Conservation (phyloP, 2,113 vertebrate genomes). For the Gymnogyps californianus region DNA sequence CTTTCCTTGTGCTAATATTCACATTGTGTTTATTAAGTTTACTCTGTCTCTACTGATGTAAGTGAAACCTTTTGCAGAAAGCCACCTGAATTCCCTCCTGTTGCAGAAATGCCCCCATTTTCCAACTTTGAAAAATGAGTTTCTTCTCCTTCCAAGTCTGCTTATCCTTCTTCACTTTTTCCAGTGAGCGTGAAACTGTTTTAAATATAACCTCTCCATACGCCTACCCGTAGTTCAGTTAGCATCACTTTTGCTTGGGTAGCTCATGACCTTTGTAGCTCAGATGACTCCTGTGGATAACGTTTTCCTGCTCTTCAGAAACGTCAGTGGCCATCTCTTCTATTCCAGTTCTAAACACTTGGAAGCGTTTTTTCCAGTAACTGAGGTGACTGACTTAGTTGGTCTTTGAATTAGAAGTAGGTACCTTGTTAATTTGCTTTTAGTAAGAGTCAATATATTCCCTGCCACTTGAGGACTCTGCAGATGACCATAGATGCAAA, state of each 20-base stretch:
- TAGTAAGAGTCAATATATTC: neutral
- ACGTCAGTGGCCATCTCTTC: neutral
- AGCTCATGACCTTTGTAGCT: neutral
- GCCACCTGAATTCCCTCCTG: neutral
- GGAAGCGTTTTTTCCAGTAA: neutral
- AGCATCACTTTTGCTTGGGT: neutral
- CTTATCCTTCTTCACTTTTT: neutral
- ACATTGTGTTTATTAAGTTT: neutral
- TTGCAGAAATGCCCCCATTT: neutral
- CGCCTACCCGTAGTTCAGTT: neutral
- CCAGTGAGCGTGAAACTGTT: neutral
- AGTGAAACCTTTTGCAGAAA: neutral
- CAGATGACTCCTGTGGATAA: neutral
- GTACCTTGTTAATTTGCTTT: neutral
- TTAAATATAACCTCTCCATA: neutral
- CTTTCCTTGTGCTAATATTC: neutral
- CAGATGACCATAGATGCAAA: neutral
- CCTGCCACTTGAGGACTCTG: neutral
- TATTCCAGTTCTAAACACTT: neutral
- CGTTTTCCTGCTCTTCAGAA: neutral
- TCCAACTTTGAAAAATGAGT: neutral
- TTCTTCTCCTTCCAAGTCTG: neutral
- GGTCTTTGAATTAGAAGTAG: neutral
- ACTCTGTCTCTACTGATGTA: neutral
- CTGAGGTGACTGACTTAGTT: neutral